Percentiles rank a stretch among this genome's conserved stretches.
These are phyloP conservation scores for Hydrophis major DNA, from an alignment of 2,797 vertebrate genomes.

Conservation along the genomic window DNA sequence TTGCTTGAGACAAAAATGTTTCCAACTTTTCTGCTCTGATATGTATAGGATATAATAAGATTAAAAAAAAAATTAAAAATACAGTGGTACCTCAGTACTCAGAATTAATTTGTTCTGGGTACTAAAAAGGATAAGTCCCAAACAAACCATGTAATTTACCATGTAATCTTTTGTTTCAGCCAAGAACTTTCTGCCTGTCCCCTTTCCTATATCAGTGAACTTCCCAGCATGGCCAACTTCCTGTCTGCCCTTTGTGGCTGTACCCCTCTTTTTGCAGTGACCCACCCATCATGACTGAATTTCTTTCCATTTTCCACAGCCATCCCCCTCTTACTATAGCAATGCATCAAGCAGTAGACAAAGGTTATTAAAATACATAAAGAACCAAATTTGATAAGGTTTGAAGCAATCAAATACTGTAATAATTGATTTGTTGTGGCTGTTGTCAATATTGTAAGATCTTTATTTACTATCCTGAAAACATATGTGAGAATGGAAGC, in stretches of 20 bases:
- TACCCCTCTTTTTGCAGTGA: too few species aligned
- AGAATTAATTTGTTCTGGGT: neutral
- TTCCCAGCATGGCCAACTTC: too few species aligned
- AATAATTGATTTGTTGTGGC: neutral
- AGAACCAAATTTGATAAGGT: neutral
- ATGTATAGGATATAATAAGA: neutral
- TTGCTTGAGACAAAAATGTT: neutral
- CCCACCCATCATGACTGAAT: neutral
- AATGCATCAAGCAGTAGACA: neutral
- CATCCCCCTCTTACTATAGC: neutral
- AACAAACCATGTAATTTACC: too few species aligned
- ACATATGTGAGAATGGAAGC: neutral
- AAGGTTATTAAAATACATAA: neutral
- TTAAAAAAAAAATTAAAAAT: neutral
- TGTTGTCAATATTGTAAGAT: neutral
- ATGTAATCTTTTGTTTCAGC: too few species aligned
- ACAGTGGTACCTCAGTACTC: neutral
- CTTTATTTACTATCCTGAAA: neutral
- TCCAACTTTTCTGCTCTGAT: neutral
- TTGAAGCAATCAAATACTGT: neutral
- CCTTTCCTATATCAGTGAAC: too few species aligned
- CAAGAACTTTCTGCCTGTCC: too few species aligned
- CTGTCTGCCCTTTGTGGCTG: too few species aligned
- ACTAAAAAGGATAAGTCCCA: too few species aligned
- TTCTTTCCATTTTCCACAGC: neutral